Evolutionary conservation across 2,888 invertebrate genomes (phyloP), one percentile per base, ranked within the genome.

Genomic region (Octodonta nipae): DNA sequence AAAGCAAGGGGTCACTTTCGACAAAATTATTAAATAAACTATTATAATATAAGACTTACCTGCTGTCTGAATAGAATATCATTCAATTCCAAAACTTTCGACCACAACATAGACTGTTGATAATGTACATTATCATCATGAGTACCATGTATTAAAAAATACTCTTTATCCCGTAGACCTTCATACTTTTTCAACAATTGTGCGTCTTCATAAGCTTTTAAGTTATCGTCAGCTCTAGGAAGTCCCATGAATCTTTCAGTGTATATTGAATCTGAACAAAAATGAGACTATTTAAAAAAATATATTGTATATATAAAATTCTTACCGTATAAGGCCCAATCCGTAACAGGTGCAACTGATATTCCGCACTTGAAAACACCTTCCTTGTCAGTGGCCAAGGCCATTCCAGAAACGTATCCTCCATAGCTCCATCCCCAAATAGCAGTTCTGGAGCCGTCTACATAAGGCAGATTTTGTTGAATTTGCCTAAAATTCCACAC

Each of bases 381-480:
- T 0, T 71, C 67, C 1, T 63, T 63, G 42, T 91, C 89, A 26
- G 72, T 73, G 1, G 87, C 88, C 38, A 95, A 66, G 2, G 82
- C 84, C 67, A 89, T 78, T 3, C 85, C 84, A 1, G 92, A 75
- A 1, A 88, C 85, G 61, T 88, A 95, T 2, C 95, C 96, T 8
- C 96, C 96, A 61, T 95, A 96, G 49, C 92, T 92, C 95, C 93
- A 95, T 33, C 96, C 96, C 92, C 92, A 95, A 51, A 96, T 91
- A 28, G 86, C 92, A 0, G 87, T 83, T 47, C 80, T 76, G 30
- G 73, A 70, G 3, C 67, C 61, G 63, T 93, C 91, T 37, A 95
- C 73, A 63, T 77, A 92, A 1, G 69, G 56, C 10, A 75, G 64
- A 30, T 66, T 68, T 29, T 75, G 56, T 46, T 83, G 80, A 3